Conservation (phyloP, 2,113 vertebrate species). For the Ia io region DNA sequence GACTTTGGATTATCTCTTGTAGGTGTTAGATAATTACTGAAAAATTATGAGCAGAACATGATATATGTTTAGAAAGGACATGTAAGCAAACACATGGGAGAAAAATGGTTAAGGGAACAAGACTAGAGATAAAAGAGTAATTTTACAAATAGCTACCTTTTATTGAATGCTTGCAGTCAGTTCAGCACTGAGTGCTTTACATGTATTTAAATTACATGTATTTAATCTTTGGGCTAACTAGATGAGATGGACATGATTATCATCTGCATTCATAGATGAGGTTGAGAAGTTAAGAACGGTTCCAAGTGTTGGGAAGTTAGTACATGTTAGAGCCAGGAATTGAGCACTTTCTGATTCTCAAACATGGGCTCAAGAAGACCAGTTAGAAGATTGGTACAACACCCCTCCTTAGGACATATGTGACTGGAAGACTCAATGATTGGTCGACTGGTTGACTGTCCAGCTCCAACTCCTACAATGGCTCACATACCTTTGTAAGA, state of each 20-base stretch:
- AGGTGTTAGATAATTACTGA: neutral
- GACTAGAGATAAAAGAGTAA: neutral
- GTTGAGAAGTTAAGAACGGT: neutral
- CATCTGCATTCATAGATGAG: neutral
- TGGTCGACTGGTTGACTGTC: rapidly evolving
- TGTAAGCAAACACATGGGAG: neutral
- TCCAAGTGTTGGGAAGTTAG: neutral
- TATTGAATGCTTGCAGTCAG: neutral
- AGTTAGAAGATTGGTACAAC: neutral
- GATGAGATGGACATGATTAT: neutral
- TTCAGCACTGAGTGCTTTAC: neutral
- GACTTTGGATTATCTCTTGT: neutral
- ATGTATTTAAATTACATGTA: neutral
- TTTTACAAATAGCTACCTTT: neutral
- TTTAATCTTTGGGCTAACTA: neutral
- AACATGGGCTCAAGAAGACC: neutral
- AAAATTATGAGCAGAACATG: neutral
- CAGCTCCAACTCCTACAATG: neutral
- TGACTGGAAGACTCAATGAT: neutral
- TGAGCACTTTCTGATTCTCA: neutral
- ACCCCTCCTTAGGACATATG: rapidly evolving
- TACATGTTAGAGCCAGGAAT: neutral
- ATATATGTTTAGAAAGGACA: neutral
- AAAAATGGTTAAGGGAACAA: neutral
- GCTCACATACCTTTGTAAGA: neutral